Percentiles rank a stretch among this genome's conserved stretches.
Conservation (phyloP, 2,888 invertebrate genomes). For the Blastobasis lacticolella region DNA sequence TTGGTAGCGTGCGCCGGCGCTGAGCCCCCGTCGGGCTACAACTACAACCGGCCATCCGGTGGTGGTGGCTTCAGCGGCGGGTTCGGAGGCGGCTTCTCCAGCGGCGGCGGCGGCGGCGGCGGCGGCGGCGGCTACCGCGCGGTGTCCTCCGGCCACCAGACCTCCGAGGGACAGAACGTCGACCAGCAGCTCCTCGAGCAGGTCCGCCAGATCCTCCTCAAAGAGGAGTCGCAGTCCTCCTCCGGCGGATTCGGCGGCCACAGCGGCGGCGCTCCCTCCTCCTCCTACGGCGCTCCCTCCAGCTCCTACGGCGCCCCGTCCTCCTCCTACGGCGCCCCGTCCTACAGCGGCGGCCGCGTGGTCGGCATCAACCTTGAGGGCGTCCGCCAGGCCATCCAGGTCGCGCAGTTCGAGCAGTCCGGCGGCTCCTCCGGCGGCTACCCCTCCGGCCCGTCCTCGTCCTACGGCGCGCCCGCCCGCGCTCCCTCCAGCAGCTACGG, state of each 20-base stretch:
- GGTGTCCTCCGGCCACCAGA: constrained; percentile 80
- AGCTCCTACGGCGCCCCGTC: constrained; percentile 79
- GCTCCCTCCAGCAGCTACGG: constrained; percentile 82
- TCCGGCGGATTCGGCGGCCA: constrained; percentile 65
- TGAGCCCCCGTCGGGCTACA: constrained; percentile 85
- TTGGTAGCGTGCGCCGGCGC: constrained; percentile 83
- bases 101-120: constrained; percentile 67
- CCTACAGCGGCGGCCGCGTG: constrained; percentile 75
- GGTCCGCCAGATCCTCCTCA: constrained; percentile 88
- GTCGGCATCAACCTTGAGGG: constrained; percentile 90
- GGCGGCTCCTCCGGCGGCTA: constrained; percentile 47
- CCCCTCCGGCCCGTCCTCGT: constrained; percentile 72
- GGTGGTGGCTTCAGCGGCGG: constrained; percentile 42
- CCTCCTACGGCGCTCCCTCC: constrained; percentile 77
- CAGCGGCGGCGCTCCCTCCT: constrained; percentile 75
- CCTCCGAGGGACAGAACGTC: constrained; percentile 87
- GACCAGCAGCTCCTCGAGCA: constrained; percentile 87
- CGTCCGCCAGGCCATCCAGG: constrained; percentile 90
- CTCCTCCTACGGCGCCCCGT: constrained; percentile 78
- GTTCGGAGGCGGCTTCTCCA: constrained; percentile 48
- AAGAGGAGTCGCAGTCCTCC: constrained; percentile 81
- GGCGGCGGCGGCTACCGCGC: constrained; percentile 53
- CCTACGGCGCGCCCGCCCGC: constrained; percentile 73
- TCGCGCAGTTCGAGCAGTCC: constrained; percentile 87
- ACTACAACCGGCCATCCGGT: constrained; percentile 80